Percentiles rank a stretch among this genome's conserved stretches.
phyloP scores from a whole-genome alignment of 2,888 invertebrate species.

The Dorcus hopei region DNA sequence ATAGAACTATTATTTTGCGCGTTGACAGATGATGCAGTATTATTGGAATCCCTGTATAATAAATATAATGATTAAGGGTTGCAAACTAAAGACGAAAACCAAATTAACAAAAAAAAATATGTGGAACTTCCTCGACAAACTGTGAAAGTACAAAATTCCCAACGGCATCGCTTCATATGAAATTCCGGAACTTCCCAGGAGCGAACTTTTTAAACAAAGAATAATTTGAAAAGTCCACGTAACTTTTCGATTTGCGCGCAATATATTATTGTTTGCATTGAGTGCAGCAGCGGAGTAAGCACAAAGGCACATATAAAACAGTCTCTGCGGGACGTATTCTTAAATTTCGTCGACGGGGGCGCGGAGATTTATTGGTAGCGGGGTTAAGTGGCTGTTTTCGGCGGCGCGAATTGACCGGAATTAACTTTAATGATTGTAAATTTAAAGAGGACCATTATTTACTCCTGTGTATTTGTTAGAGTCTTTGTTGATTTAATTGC shows the following conservation, averaged over 20 bases:
- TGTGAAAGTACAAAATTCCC: conserved; percentile 5
- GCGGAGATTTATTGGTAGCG: background rate
- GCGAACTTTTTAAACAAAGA: conserved; percentile 13
- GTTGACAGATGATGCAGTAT: no score
- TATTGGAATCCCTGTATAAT: no score
- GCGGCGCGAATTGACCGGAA: conserved; percentile 1
- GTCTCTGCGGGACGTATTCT: background rate
- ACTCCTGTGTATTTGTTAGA: background rate
- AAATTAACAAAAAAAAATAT: no score
- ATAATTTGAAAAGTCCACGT: conserved; percentile 11
- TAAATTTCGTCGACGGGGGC: background rate
- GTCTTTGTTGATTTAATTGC: no score
- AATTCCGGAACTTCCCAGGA: conserved; percentile 9
- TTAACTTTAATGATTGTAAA: conserved; percentile 1
- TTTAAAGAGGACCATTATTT: background rate
- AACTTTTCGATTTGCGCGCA: conserved; percentile 2
- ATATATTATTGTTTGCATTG: conserved; percentile 9
- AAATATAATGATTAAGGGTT: no score
- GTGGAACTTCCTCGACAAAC: no score
- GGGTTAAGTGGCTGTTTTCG: background rate
- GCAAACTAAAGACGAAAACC: no score
- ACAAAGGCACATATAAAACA: background rate
- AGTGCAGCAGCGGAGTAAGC: background rate
- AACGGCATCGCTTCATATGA: conserved; percentile 6
- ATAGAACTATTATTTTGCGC: no score